Conservation (phyloP, 2,113 vertebrate species). For the Pseudonaja textilis region DNA sequence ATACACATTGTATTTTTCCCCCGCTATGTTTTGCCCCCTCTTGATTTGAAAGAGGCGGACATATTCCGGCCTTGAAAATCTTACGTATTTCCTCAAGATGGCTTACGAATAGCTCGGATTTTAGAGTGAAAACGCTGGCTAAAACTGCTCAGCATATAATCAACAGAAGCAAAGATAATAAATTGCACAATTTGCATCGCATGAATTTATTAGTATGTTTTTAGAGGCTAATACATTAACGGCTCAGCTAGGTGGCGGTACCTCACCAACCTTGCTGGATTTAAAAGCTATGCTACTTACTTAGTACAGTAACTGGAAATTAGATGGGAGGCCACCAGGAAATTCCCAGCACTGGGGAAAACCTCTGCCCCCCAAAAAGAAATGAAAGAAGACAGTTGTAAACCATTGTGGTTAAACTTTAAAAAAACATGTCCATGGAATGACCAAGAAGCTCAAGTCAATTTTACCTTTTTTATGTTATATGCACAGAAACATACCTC, state of each 20-base stretch:
- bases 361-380: neutral
- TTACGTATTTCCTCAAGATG: neutral
- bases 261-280: neutral
- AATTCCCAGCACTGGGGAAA: neutral
- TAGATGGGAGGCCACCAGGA: neutral
- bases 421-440: neutral
- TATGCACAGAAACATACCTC: neutral
- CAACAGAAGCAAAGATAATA: neutral
- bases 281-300: neutral
- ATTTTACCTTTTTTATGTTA: neutral
- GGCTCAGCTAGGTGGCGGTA: neutral
- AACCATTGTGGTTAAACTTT: neutral
- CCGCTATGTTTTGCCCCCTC: neutral
- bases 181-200: neutral
- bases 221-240: neutral
- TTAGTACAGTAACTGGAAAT: neutral
- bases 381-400: neutral
- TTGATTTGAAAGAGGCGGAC: neutral
- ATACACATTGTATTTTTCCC: neutral
- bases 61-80: neutral
- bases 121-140: neutral
- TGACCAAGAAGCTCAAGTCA: neutral
- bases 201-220: neutral
- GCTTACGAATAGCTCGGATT: neutral
- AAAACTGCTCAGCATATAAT: neutral